These are phyloP conservation scores for Machimus atricapillus DNA, from an alignment of 2,888 invertebrate species.

Conservation along the genomic window DNA sequence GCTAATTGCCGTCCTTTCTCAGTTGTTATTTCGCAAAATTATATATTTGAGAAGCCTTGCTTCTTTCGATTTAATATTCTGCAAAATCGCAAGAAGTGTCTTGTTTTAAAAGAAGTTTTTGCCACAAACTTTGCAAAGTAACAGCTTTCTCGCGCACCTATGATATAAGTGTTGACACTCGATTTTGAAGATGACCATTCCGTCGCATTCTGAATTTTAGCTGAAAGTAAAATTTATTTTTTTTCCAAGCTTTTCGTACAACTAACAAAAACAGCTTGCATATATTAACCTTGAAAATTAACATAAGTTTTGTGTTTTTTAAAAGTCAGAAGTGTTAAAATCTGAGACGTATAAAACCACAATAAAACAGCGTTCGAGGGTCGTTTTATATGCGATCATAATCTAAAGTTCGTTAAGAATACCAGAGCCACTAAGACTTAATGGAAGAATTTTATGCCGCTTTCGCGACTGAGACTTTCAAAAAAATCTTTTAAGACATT, in stretches of 20 bases:
- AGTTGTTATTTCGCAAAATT: constrained; percentile 29
- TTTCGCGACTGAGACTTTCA: background rate
- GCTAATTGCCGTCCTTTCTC: constrained; percentile 28
- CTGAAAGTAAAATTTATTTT: constrained; percentile 28
- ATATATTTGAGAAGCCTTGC: background rate
- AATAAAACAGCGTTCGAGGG: constrained; percentile 7
- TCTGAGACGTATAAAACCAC: background rate
- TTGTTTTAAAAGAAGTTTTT: background rate
- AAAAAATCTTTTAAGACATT: background rate
- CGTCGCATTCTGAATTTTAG: background rate
- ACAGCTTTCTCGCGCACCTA: background rate
- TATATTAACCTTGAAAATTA: constrained; percentile 34
- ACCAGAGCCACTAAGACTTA: background rate
- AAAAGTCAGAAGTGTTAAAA: constrained; percentile 9
- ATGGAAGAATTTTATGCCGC: background rate
- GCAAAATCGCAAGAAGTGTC: background rate
- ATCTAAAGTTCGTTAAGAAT: constrained; percentile 29
- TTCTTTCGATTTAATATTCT: background rate
- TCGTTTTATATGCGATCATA: constrained; percentile 35
- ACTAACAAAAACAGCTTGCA: background rate
- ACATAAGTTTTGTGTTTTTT: constrained; percentile 6
- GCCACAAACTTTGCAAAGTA: background rate
- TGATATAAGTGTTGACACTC: background rate
- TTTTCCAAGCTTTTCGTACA: background rate
- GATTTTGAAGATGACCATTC: background rate